Percentiles rank a stretch among this genome's conserved stretches.
Conservation (phyloP, 2,113 vertebrate species). For the Urocynchramus pylzowi region DNA sequence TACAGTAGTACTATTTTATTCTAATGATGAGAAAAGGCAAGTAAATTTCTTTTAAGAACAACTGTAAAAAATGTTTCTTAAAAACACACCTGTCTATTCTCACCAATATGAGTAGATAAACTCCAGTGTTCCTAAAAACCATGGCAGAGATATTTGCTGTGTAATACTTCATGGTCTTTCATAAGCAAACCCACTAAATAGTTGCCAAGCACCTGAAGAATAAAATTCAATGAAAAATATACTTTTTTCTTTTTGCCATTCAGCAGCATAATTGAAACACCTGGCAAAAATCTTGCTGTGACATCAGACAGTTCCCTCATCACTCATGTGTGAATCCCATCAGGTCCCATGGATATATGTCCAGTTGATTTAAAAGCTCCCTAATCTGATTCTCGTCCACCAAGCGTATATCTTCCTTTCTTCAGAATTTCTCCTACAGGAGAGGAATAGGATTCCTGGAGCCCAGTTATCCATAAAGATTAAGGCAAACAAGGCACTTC, state of each 20-base stretch:
- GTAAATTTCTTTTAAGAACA: background rate
- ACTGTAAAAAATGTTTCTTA: background rate
- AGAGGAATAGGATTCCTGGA: background rate
- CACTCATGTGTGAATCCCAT: background rate
- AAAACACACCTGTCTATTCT: background rate
- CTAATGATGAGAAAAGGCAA: background rate
- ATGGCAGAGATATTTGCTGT: background rate
- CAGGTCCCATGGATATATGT: background rate
- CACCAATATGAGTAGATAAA: background rate
- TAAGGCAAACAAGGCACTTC: background rate
- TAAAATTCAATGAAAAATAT: background rate
- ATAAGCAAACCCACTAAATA: background rate
- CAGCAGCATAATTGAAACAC: background rate
- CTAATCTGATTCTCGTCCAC: fast-evolving
- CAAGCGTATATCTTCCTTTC: background rate
- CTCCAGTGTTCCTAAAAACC: background rate
- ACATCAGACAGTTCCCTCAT: background rate
- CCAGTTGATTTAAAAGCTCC: background rate
- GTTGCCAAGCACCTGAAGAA: background rate
- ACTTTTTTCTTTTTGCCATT: background rate
- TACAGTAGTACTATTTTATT: background rate
- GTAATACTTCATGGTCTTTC: background rate
- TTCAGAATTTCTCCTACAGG: background rate
- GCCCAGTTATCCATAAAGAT: background rate
- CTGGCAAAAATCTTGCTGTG: background rate